Percentiles rank a stretch among this genome's conserved stretches.
These are phyloP conservation scores for Triplophysa tibetana DNA, from an alignment of 2,113 vertebrate genomes.

Conservation along the genomic window DNA sequence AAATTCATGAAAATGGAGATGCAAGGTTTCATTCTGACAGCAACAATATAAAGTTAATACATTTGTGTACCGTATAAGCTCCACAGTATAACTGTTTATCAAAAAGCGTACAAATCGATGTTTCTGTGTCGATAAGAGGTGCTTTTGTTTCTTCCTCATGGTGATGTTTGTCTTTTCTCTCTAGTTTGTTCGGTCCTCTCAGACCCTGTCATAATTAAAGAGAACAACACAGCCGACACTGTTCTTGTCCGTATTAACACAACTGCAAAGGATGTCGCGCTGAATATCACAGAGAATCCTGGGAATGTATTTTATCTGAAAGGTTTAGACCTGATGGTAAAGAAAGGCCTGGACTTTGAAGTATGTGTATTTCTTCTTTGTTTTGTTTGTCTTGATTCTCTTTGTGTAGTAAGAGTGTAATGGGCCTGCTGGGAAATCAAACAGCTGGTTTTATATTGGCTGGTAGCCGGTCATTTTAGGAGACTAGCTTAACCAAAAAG, in stretches of 20 bases:
- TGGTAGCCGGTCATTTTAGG: background rate
- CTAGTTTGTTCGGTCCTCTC: constrained; percentile 71
- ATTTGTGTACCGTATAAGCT: too few relatives aligned
- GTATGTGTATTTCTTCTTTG: constrained; percentile 51
- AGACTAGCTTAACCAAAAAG: background rate
- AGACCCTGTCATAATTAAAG: constrained; percentile 62
- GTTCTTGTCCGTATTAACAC: constrained; percentile 65
- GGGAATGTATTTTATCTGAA: constrained; percentile 69
- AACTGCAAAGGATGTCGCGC: constrained; percentile 55
- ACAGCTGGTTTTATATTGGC: background rate
- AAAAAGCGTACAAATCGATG: too few relatives aligned
- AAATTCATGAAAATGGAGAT: too few relatives aligned
- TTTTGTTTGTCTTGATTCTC: background rate
- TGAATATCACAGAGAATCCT: constrained; percentile 66
- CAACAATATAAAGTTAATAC: too few relatives aligned
- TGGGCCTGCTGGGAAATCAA: background rate
- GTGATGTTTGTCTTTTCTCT: constrained; percentile 33
- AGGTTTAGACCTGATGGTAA: constrained; percentile 65
- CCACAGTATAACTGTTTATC: too few relatives aligned
- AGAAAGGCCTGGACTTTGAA: constrained; percentile 75
- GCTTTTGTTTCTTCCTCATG: background rate
- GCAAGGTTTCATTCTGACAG: too few relatives aligned
- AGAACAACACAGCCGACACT: constrained; percentile 70
- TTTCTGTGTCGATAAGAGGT: too few relatives aligned
- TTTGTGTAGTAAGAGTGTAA: background rate